Evolutionary conservation across 1,140 invertebrate species (phyloP).

Genomic region (Fopius arisanus): DNA sequence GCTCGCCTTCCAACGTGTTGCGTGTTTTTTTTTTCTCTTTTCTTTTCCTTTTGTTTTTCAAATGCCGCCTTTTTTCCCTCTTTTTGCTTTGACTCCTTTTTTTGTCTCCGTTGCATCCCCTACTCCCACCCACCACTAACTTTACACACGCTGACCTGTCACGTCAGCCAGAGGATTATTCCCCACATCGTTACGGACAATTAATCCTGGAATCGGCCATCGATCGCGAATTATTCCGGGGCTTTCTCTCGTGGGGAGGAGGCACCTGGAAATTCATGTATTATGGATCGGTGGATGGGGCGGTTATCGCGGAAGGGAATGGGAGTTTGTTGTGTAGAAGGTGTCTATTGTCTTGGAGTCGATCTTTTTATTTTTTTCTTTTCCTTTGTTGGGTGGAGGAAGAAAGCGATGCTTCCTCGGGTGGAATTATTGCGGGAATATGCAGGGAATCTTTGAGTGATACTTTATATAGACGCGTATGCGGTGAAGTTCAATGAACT

Average conservation of each 20-base stretch:
- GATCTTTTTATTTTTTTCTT: neutral
- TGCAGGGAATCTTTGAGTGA: neutral
- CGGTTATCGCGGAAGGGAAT: neutral
- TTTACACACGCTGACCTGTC: neutral
- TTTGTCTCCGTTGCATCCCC: slow-evolving; percentile 11
- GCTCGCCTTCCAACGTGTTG: slow-evolving; percentile 11
- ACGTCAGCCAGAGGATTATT: neutral
- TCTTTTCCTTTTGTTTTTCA: too few relatives aligned
- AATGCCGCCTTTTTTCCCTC: slow-evolving; percentile 12
- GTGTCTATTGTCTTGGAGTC: neutral
- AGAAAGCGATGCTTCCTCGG: neutral
- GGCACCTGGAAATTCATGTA: slow-evolving; percentile 6
- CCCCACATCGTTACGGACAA: slow-evolving; percentile 33
- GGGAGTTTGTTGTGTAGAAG: neutral
- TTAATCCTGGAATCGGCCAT: slow-evolving; percentile 44
- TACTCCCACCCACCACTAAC: slow-evolving; percentile 14
- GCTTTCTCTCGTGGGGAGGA: neutral
- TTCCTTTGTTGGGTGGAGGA: neutral
- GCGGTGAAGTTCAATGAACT: neutral
- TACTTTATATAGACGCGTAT: neutral
- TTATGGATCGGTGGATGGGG: neutral
- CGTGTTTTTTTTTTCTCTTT: slow-evolving; percentile 4
- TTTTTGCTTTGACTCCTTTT: slow-evolving; percentile 21
- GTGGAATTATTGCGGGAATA: neutral
- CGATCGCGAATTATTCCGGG: slow-evolving; percentile 35